A percentile compares a stretch with the other conserved stretches of the same genome.
Evolutionary conservation across 2,797 vertebrate genomes (phyloP).

Genomic region (Falco berigora): DNA sequence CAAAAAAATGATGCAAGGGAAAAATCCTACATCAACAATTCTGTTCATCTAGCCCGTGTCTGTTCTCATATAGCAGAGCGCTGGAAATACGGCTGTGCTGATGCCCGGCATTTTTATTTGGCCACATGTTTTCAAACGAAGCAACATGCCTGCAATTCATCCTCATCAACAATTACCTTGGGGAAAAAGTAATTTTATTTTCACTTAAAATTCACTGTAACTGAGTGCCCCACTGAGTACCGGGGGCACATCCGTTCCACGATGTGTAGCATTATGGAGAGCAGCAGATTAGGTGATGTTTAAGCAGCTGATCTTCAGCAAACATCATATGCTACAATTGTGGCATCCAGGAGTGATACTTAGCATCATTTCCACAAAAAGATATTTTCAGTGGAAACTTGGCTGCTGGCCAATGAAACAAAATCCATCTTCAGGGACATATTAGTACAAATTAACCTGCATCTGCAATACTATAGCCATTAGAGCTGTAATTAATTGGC

Average conservation of each 20-base stretch:
- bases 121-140: neutral
- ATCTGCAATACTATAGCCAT: neutral
- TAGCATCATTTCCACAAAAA: neutral
- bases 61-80: neutral
- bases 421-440: constrained; percentile 22
- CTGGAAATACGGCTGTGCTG: neutral
- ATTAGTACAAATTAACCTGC: constrained; percentile 12
- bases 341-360: neutral
- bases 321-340: neutral
- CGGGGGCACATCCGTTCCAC: neutral
- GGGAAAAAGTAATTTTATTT: neutral
- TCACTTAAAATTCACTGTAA: neutral
- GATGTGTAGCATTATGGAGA: neutral
- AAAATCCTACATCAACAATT: neutral
- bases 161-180: neutral
- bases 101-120: rapidly evolving
- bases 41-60: neutral
- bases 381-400: neutral
- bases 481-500: neutral
- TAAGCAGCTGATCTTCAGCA: neutral
- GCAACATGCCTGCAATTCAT: neutral
- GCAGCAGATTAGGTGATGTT: neutral
- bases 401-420: constrained; percentile 4
- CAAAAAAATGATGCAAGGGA: neutral
- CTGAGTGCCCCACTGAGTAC: neutral